Evolutionary conservation across 2,888 invertebrate species (phyloP), one percentile per base, ranked within the genome.

Genomic region (Agrotis exclamationis): DNA sequence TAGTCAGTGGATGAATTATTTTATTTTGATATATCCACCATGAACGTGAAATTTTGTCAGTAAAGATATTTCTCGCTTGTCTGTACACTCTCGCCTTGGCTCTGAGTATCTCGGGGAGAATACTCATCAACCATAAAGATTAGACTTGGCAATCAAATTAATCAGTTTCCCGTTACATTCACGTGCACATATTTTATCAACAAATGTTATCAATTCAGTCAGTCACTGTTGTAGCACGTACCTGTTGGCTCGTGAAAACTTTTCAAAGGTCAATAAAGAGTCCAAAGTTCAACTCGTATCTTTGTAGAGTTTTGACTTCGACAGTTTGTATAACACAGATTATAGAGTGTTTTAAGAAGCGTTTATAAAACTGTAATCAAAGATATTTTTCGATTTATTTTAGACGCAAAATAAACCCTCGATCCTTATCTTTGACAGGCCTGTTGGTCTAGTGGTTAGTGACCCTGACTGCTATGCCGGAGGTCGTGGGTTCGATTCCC

Each of bases 191-290:
- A 14, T 65, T n/a, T 60, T 65, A 63, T 63, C 33, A 56, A 70
- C 20, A 44, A 50, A 56, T 63, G 3, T 47, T 33, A 53, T 60
- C 22, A 24, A 58, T 22, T 33, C 57, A 62, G 57, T 59, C 50
- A 64, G 57, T 59, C 50, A 64, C 48, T 28, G 14, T 20, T 13
- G 28, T 16, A 58, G 2, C 54, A 51, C 11, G 57, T 56, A 74
- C 73, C 58, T 70, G 78, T 81, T 77, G 74, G 54, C 33, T 67
- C 60, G 3, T 53, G 50, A 63, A 69, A 80, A 67, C 69, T 64
- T 63, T 57, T 54, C 18, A 64, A 64, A 71, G 71, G 63, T 74
- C 67, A 64, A 69, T 67, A 58, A 24, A 62, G 53, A 47, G 1
- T 53, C 9, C 11, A 13, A 67, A 80, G 63, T 65, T 69, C 33